These are phyloP conservation scores for Heliothis peltigera DNA, from an alignment of 2,888 invertebrate species.

Conservation along the genomic window DNA sequence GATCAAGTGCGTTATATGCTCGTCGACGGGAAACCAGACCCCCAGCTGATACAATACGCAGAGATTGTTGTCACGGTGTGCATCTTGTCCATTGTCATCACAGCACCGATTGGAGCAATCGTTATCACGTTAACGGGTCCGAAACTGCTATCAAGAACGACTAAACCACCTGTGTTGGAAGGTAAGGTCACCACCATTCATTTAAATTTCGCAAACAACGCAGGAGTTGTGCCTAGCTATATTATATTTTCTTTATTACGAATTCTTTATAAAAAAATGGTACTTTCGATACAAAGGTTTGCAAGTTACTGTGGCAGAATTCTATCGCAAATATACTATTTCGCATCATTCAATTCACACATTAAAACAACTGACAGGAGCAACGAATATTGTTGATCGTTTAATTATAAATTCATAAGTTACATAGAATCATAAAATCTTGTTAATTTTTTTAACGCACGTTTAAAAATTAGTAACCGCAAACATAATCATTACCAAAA, in stretches of 20 bases:
- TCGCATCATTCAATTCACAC: background rate
- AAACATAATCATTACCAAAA: constrained; percentile 14
- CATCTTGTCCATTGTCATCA: constrained; percentile 95
- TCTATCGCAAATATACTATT: background rate
- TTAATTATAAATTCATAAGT: constrained; percentile 18
- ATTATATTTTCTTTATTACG: too few relatives aligned
- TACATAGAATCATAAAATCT: constrained; percentile 5
- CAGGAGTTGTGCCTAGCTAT: too few relatives aligned
- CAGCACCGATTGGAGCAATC: constrained; percentile 95
- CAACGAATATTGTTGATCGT: constrained; percentile 14
- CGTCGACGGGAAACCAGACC: constrained; percentile 72
- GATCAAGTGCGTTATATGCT: constrained; percentile 89
- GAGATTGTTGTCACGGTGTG: constrained; percentile 93
- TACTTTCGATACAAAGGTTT: too few relatives aligned
- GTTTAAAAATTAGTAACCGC: constrained; percentile 1
- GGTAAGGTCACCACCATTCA: constrained; percentile 77
- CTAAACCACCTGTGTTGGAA: constrained; percentile 91
- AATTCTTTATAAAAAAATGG: too few relatives aligned
- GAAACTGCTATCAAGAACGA: constrained; percentile 93
- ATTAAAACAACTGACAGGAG: constrained; percentile 16
- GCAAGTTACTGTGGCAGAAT: constrained; percentile 2
- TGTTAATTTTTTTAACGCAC: constrained; percentile 4
- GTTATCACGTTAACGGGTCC: constrained; percentile 95
- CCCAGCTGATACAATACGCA: constrained; percentile 90
- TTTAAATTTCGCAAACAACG: too few relatives aligned